These are phyloP conservation scores for Scalopus aquaticus DNA, from an alignment of 2,113 vertebrate genomes.

Conservation along the genomic window DNA sequence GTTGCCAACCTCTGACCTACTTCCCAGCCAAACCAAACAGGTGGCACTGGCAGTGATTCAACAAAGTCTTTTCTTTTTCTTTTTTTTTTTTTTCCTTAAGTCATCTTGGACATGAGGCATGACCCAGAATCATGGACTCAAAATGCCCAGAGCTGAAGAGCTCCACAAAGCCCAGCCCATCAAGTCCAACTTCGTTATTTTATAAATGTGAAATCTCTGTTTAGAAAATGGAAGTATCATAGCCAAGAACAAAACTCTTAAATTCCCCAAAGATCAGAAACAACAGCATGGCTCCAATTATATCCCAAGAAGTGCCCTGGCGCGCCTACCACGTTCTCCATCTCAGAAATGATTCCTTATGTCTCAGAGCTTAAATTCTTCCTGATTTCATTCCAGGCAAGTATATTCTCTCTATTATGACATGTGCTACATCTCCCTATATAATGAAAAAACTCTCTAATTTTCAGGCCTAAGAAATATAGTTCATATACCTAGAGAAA, in stretches of 20 bases:
- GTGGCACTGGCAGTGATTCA: constrained; percentile 52
- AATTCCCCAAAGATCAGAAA: constrained; percentile 2
- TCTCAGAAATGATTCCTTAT: background rate
- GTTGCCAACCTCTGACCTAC: constrained; percentile 68
- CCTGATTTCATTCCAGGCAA: background rate
- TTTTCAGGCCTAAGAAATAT: background rate
- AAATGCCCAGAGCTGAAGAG: background rate
- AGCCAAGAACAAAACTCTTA: background rate
- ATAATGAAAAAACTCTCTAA: background rate
- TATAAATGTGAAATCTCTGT: background rate
- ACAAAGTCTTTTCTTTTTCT: background rate
- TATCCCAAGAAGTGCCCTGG: background rate
- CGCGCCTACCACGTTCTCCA: background rate
- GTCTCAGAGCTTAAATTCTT: background rate
- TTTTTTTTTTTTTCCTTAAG: background rate
- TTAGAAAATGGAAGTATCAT: background rate
- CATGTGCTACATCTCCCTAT: background rate
- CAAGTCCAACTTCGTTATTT: background rate
- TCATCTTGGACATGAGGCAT: background rate
- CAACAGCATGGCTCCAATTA: background rate
- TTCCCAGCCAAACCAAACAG: constrained; percentile 65
- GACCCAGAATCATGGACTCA: background rate
- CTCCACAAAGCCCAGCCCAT: background rate
- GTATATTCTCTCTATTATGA: background rate
- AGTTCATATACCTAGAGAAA: background rate